Evolutionary conservation across 2,797 vertebrate species (phyloP), one percentile per base, ranked within the genome.

Genomic region (Siniperca obscura): DNA sequence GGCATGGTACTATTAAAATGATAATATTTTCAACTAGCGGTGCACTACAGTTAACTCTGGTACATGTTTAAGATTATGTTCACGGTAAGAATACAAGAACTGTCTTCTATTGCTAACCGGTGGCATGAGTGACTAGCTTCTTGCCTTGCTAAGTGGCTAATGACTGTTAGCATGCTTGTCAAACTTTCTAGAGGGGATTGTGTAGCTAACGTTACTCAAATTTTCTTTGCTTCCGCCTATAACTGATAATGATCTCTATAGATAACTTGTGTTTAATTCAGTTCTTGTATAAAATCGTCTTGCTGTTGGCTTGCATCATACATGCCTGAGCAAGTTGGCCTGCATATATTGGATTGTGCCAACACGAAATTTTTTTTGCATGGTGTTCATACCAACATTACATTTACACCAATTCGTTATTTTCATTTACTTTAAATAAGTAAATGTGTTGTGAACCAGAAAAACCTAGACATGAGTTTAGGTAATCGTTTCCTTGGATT

Each of bases 81-180:
- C 16, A 53, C 16, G 2, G 9, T 50, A 40, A 48, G 21, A 30
- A 46, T 16, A 64, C 46, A 34, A 5, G 3, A 53, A 10, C 0
- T 5, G 2, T 44, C 14, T 40, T 69, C 3, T 67, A 4, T 5
- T 50, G 78, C 82, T 66, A 74, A 83, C 82, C 66, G 64, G 38
- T 62, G 30, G 64, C 65, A 72, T 70, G 36, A 59, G 30, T 85
- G 66, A 68, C 72, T 89, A 89, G 88, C 85, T 82, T 57, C 42
- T n/a, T 86, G 53, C 22, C 17, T 66, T 74, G 89, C 87, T 86
- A 87, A 52, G 12, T 61, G 46, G 91, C 93, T 92, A 92, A 88
- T 62, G 73, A 34, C 46, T 52, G 78, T 87, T 92, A 92, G 90
- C 88, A 69, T 83, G 53, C 13, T 16, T 36, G 77, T 74, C 61